phyloP scores from a whole-genome alignment of 2,797 vertebrate species.

The Artibeus lituratus region DNA sequence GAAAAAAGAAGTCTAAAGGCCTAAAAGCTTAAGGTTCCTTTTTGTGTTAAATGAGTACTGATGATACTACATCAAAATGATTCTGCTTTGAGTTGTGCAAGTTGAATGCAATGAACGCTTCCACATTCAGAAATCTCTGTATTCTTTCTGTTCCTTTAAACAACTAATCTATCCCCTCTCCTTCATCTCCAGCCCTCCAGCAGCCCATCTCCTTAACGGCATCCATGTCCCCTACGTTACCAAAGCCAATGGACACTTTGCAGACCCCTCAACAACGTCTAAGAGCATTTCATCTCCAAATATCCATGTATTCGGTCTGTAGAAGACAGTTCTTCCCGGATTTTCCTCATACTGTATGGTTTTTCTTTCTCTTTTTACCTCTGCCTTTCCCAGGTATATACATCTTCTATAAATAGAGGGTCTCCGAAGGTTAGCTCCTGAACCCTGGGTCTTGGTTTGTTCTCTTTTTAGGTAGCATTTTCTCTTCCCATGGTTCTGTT shows the following conservation, averaged over 20 bases:
- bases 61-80: background rate
- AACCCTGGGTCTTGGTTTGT: background rate
- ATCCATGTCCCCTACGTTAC: background rate
- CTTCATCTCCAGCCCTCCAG: background rate
- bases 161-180: background rate
- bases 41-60: conserved; percentile 23
- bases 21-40: background rate
- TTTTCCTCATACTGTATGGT: background rate
- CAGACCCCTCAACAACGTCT: background rate
- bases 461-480: background rate
- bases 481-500: background rate
- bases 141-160: background rate
- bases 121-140: background rate
- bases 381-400: background rate
- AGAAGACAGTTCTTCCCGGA: background rate
- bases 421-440: background rate
- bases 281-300: background rate
- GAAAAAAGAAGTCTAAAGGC: conserved; percentile 51
- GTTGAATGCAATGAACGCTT: background rate
- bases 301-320: background rate
- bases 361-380: background rate
- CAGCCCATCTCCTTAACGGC: background rate
- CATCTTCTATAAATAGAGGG: background rate
- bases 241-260: background rate
- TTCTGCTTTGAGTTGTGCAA: background rate